Conservation (phyloP, 2,888 invertebrate species). For the Aspidiotus rigidus region DNA sequence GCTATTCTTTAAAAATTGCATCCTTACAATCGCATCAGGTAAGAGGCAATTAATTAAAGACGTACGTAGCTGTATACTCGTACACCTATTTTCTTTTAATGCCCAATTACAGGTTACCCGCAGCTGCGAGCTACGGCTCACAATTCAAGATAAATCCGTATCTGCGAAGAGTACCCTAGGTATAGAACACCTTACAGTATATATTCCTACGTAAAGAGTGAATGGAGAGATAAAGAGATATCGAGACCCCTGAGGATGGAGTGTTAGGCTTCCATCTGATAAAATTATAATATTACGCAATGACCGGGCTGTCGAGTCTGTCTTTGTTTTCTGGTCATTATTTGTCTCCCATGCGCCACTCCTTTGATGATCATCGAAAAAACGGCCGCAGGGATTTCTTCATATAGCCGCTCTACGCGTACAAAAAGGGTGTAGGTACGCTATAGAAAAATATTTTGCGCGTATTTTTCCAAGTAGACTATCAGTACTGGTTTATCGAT, state of each 20-base stretch:
- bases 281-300: conserved; percentile 25
- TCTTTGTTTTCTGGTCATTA: conserved; percentile 26
- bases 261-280: conserved; percentile 4
- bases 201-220: neutral
- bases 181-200: too few relatives aligned
- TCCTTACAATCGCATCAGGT: conserved; percentile 8
- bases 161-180: neutral
- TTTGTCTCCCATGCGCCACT: conserved; percentile 8
- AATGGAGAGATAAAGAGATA: neutral
- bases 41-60: conserved; percentile 29
- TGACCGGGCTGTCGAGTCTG: conserved; percentile 23
- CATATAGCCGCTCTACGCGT: neutral
- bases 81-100: conserved; percentile 29
- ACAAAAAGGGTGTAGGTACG: neutral
- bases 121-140: neutral
- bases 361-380: neutral
- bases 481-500: neutral
- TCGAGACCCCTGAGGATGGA: neutral
- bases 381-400: neutral
- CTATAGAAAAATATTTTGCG: neutral
- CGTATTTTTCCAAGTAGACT: neutral
- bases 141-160: neutral
- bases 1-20: neutral
- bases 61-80: conserved; percentile 5
- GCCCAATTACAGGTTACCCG: conserved; percentile 28